phyloP scores from a whole-genome alignment of 1,140 invertebrate genomes.

The Limonius californicus region DNA sequence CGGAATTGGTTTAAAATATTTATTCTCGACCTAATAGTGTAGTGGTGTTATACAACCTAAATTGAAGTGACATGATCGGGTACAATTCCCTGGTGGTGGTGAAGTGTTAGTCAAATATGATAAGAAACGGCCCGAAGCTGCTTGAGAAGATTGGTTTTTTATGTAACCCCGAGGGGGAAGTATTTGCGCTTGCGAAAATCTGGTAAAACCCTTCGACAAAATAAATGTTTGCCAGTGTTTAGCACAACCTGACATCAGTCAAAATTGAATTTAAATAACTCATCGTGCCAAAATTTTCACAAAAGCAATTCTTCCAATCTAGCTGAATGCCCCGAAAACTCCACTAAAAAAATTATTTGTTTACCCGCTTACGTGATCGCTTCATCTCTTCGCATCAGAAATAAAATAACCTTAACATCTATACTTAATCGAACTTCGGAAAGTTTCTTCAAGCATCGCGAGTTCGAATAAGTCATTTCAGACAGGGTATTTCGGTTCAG shows the following conservation, averaged over 20 bases:
- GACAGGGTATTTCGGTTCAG: neutral
- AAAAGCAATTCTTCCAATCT: too few relatives aligned
- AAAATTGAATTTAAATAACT: neutral
- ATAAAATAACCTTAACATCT: neutral
- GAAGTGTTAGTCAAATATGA: constrained; percentile 4
- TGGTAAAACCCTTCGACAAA: neutral
- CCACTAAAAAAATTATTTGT: too few relatives aligned
- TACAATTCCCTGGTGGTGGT: neutral
- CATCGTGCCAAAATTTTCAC: too few relatives aligned
- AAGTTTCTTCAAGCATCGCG: too few relatives aligned
- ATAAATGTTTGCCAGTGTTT: constrained; percentile 2
- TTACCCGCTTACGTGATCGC: neutral
- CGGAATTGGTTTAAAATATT: too few relatives aligned
- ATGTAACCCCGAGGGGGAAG: neutral
- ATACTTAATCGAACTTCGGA: too few relatives aligned
- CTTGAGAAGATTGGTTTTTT: constrained; percentile 13
- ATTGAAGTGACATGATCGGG: neutral
- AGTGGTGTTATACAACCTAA: too few relatives aligned
- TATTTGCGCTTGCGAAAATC: constrained; percentile 6
- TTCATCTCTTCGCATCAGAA: neutral
- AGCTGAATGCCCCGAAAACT: too few relatives aligned
- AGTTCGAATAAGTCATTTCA: too few relatives aligned
- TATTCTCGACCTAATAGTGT: too few relatives aligned
- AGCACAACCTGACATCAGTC: neutral
- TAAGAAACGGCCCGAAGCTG: constrained; percentile 6